Evolutionary conservation across 2,113 vertebrate genomes (phyloP).

Genomic region (Enhydra lutris): DNA sequence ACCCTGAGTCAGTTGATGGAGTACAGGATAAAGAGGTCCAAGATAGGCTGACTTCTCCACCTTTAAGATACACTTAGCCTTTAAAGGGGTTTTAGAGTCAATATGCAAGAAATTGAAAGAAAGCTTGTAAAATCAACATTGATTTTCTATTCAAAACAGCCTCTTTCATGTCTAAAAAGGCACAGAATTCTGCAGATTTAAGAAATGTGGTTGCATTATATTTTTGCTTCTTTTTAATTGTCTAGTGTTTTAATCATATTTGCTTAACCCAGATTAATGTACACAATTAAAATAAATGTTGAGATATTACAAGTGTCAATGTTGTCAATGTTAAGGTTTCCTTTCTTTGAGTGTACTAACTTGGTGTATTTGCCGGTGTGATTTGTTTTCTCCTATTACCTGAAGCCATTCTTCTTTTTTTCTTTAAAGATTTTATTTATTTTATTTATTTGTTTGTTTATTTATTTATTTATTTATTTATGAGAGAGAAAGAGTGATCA

Average conservation of each 20-base stretch:
- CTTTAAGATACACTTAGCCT: neutral
- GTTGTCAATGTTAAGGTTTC: conserved; percentile 19
- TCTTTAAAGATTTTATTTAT: neutral
- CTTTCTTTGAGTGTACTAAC: neutral
- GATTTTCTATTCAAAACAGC: neutral
- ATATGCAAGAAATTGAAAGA: neutral
- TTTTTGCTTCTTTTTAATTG: conserved; percentile 45
- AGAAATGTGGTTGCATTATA: neutral
- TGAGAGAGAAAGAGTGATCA: too few species aligned
- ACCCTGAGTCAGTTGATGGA: neutral
- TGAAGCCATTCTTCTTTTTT: neutral
- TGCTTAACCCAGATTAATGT: conserved; percentile 41
- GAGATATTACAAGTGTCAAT: conserved; percentile 8
- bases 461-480: too few species aligned
- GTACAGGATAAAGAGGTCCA: neutral
- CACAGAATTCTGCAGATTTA: neutral
- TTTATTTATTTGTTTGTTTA: too few species aligned
- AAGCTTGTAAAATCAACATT: neutral
- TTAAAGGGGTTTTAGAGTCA: neutral
- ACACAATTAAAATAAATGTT: conserved; percentile 64
- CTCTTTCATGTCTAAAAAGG: neutral
- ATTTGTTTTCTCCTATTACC: conserved; percentile 7
- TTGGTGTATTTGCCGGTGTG: neutral
- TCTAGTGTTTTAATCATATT: conserved; percentile 41
- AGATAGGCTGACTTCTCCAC: neutral